Base-by-base conservation (phyloP, 2,888 invertebrate genomes). In the Hirtodrosophila histrioides region DNA sequence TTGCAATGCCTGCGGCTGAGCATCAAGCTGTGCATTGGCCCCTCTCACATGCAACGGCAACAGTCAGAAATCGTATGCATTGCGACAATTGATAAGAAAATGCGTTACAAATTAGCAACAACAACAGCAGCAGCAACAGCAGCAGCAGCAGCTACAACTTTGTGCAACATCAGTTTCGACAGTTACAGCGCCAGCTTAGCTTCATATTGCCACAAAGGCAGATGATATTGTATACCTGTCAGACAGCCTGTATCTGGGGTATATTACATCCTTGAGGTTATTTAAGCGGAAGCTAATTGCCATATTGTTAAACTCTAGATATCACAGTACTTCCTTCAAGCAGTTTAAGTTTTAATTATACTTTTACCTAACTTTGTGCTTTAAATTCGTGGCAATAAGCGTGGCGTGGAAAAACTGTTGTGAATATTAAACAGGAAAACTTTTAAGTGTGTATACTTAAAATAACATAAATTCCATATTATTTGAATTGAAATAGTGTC, bases 71-170 rank as follows among this genome's bases (percentile, higher is more conserved):
- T 70, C 78, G 64, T 85, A 81, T 83, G 80, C 86, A 86, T 71
- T 84, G 70, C 69, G 78, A 73, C 81, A 82, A 82, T 82, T 87
- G 82, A 82, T 87, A 87, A 75, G 82, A 82, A 85, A 82, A 87
- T 85, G 73, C 75, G 55, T 73, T 85, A 69, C 82, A 87, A 87
- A 87, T 86, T 76, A 75, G 77, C 72, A 67, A 51, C 55, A 69
- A 44, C 50, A 69, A 33, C 43, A 48, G 31, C 12, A 68, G 9
- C 35, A 46, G 7, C 10, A 51, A 10, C 39, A 43, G 8, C 23
- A 50, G 17, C 33, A 58, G 9, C 41, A 55, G 10, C 41, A 45
- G n/a, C 41, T 17, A 17, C 17, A 17, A 17, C 17, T 17, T 17
- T 17, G 17, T 17, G 2, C 1, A 36, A 27, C 43, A 46, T 29